A percentile compares a stretch with the other conserved stretches of the same genome.
Evolutionary conservation across 2,113 vertebrate species (phyloP).

Genomic region (Piliocolobus tephrosceles): DNA sequence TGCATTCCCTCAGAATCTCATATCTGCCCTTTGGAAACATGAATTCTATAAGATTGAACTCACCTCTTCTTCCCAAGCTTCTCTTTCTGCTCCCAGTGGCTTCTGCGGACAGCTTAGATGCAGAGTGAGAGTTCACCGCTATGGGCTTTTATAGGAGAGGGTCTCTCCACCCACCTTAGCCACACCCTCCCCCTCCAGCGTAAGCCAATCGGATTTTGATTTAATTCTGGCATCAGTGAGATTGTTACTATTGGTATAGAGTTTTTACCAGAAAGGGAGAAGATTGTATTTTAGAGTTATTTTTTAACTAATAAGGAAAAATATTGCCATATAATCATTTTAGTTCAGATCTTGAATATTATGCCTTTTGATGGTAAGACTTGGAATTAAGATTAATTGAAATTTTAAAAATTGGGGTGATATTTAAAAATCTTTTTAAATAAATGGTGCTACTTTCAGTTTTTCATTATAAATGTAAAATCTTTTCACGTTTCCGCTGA

Average conservation of each 20-base stretch:
- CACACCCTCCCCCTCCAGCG: neutral
- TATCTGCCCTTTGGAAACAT: neutral
- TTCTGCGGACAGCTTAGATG: neutral
- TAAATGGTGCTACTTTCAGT: no score
- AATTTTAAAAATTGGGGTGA: neutral
- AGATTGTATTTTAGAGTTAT: neutral
- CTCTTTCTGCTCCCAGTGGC: neutral
- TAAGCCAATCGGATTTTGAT: neutral
- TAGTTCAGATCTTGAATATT: neutral
- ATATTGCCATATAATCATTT: neutral
- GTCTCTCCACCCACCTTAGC: neutral
- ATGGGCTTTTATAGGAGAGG: neutral
- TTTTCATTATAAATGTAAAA: no score
- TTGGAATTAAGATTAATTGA: neutral
- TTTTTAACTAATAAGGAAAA: neutral
- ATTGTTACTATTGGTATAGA: neutral
- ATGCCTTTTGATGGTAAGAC: neutral
- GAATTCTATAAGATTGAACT: neutral
- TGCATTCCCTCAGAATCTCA: neutral
- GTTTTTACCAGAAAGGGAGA: neutral
- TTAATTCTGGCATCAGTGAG: neutral
- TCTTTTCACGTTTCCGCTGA: no score
- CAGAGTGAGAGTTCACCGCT: neutral
- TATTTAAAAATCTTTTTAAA: no score
- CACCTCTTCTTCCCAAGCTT: neutral